Base-by-base conservation (phyloP, 1,140 invertebrate genomes). In the Tetragonula clypearis region DNA sequence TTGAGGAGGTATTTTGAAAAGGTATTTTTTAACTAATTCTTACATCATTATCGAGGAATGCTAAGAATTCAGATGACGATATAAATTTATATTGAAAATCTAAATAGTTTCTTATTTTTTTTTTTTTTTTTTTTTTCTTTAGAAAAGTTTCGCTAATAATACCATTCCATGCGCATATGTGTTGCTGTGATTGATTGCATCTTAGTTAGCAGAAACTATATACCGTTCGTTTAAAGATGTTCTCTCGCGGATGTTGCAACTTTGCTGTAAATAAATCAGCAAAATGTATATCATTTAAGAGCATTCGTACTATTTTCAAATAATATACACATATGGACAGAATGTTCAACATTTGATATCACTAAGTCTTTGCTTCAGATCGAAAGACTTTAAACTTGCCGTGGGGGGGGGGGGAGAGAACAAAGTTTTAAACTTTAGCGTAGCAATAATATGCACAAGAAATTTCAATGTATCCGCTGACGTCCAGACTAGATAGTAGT, bases 371-470 rank as follows among this genome's bases (percentile, higher is more conserved):
- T 9, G 55, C 17, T 41, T 15, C 41, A 19, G 23, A 76, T 0
- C 30, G 1, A 49, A 66, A 55, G 71, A 76, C 49, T 69, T 69
- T 60, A 58, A 80, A 75, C 26, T 19, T 75, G 77, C 19, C 76
- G 30, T 1, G 30, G 30, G 30, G 30, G 30, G 30, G 30, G 30
- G 30, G 11, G 5, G 21, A 55, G n/a, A 21, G 60, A 14, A 62
- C 60, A 15, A 58, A 69, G 74, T 80, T 58, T 65, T 41, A 65
- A 87, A 82, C 41, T 78, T 65, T 86, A 90, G 86, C 72, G 79
- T 92, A 92, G 90, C 88, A 92, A 92, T 92, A 92, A 92, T 35
- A 77, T 91, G 82, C 90, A 92, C 87, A 87, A 88, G 66, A 90
- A 65, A 77, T 79, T 90, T 92, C 78, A 62, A 91, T 91, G 92